Base-by-base conservation (phyloP, 2,113 vertebrate genomes). In the Anser cygnoides region DNA sequence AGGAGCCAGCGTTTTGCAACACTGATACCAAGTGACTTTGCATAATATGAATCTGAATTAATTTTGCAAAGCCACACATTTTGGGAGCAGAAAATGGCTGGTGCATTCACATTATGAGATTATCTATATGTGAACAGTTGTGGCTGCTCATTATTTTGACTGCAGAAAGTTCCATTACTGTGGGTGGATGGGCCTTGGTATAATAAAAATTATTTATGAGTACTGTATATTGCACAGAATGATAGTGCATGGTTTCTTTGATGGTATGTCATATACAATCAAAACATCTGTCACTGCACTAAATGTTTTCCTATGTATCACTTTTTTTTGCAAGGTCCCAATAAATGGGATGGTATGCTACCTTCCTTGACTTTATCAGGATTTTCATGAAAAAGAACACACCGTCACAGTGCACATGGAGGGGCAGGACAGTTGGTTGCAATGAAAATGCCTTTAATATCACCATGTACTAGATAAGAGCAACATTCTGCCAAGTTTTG, bases 231-330 rank as follows among this genome's bases (percentile, higher is more conserved):
- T 59, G 80, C 57, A 13, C 4, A 10, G 57, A 16, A n/a, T 9
- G 18, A 8, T 3, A 8, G 31, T 1, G 0, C 66, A 4, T 10
- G 6, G 0, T 9, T 18, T 20, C 62, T n/a, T 62, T 28, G 35
- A 3, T 9, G n/a, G 33, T 5, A 35, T 11, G 14, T 14, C 9
- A 13, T 8, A 0, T 33, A 23, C 59, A 46, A 1, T 3, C 59
- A 23, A 59, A 67, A 1, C 37, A 6, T 17, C 81, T 77, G 77
- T 22, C 70, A 6, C 84, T 1, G 25, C 4, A 5, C 65, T 43
- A 3, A 8, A 22, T 0, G 0, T 7, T 6, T 19, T 41, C 84
- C n/a, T 18, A 15, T 3, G 19, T 0, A 3, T 11, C 65, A 1
- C 41, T 13, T 5, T 15, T 15, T 50, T 46, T 43, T 58, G 4